phyloP scores from a whole-genome alignment of 2,113 vertebrate species.

The Oostethus manadensis region DNA sequence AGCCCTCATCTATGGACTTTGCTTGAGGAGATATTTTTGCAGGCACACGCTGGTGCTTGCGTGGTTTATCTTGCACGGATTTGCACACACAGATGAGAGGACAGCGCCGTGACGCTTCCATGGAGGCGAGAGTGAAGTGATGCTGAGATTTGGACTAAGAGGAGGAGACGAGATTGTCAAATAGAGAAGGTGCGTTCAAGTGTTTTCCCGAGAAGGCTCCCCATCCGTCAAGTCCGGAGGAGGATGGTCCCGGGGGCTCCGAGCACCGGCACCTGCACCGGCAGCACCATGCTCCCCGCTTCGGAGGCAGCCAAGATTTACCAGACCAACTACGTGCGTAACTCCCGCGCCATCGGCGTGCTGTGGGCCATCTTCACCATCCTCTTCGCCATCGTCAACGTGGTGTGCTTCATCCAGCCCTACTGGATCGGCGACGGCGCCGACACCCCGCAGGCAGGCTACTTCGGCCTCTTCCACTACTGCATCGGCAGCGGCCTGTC shows the following conservation, averaged over 20 bases:
- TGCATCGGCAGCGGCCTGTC: constrained; percentile 93
- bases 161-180: neutral
- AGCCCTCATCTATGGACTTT: neutral
- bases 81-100: constrained; percentile 27
- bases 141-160: constrained; percentile 1
- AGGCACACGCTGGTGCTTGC: neutral
- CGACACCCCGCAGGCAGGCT: constrained; percentile 93
- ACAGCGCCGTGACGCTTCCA: neutral
- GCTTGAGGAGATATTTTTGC: constrained; percentile 5
- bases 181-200: neutral
- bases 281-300: constrained; percentile 87
- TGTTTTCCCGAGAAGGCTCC: neutral
- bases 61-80: neutral
- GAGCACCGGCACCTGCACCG: constrained; percentile 17
- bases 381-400: constrained; percentile 96
- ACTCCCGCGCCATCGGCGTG: constrained; percentile 96
- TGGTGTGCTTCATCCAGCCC: constrained; percentile 98
- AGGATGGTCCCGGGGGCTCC: constrained; percentile 74
- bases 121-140: constrained; percentile 33
- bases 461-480: constrained; percentile 99
- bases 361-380: constrained; percentile 99
- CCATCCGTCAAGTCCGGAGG: neutral
- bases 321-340: constrained; percentile 96
- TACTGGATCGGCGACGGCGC: constrained; percentile 98
- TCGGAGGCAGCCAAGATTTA: constrained; percentile 97